Percentiles rank a stretch among this genome's conserved stretches.
Evolutionary conservation across 2,797 vertebrate species (phyloP).

Genomic region (Catostomus latipinnis): DNA sequence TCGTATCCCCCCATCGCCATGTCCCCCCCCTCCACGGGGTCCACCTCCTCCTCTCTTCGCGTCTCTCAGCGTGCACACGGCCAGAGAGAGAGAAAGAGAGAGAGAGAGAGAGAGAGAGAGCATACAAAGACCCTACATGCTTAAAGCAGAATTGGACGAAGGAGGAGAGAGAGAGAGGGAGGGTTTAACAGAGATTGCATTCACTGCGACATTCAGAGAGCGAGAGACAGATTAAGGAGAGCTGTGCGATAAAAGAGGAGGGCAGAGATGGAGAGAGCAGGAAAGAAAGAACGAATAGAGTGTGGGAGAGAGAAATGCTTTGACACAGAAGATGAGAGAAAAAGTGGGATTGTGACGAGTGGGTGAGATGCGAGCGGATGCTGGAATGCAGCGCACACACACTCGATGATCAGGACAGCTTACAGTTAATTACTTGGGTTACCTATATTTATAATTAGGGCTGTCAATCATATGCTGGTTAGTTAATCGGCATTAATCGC

Average conservation of each 20-base stretch:
- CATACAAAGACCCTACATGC: constrained; percentile 59
- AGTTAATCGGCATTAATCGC: too few species aligned
- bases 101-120: constrained; percentile 60
- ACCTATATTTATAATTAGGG: too few species aligned
- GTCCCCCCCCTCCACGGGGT: constrained; percentile 65
- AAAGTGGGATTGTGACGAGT: constrained; percentile 50
- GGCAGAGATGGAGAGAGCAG: constrained; percentile 33
- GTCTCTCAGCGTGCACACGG: constrained; percentile 73
- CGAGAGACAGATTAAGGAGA: constrained; percentile 42
- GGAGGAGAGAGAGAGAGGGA: constrained; percentile 52
- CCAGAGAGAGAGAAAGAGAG: constrained; percentile 67
- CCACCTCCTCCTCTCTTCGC: constrained; percentile 43
- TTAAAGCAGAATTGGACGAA: constrained; percentile 64
- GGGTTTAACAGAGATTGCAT: constrained; percentile 36
- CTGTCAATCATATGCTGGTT: too few species aligned
- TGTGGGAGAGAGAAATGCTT: constrained; percentile 51
- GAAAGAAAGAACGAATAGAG: constrained; percentile 46
- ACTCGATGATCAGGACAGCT: constrained; percentile 17
- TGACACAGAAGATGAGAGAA: not conserved
- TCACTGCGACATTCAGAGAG: constrained; percentile 50
- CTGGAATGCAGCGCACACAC: constrained; percentile 13
- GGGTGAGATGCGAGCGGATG: constrained; percentile 23
- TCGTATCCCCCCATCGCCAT: constrained; percentile 75
- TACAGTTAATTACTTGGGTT: not conserved
- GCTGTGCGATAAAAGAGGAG: constrained; percentile 42